Conservation (phyloP, 1,140 invertebrate species). For the Temnothorax curvispinosus region DNA sequence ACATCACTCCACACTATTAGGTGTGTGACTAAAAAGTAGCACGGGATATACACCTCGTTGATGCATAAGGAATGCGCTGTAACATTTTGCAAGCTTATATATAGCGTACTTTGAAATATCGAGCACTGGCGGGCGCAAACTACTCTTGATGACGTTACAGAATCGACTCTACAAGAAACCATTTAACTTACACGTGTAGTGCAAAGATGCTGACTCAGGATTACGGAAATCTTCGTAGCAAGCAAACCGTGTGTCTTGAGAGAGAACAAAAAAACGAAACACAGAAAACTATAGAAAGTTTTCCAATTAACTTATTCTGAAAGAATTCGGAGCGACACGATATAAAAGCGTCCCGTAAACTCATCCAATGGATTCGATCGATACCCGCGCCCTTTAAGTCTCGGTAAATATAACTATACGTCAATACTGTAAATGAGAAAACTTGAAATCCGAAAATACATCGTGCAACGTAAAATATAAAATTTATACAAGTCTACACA, state of each 20-base stretch:
- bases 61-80: slow-evolving; percentile 7
- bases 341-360: slow-evolving; percentile 17
- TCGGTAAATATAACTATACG: neutral
- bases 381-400: neutral
- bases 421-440: neutral
- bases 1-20: neutral
- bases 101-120: neutral
- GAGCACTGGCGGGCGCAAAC: neutral
- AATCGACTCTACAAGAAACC: slow-evolving; percentile 2
- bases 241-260: neutral
- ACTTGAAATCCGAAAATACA: neutral
- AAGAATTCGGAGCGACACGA: slow-evolving; percentile 23
- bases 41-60: neutral
- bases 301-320: slow-evolving; percentile 60
- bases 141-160: slow-evolving; percentile 1
- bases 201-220: slow-evolving; percentile 36
- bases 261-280: neutral
- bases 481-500: neutral
- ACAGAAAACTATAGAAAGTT: slow-evolving; percentile 35
- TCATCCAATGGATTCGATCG: slow-evolving; percentile 10
- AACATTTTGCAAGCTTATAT: slow-evolving; percentile 6
- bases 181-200: slow-evolving; percentile 34
- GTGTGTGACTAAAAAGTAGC: slow-evolving; percentile 1
- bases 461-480: neutral
- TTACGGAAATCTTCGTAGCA: slow-evolving; percentile 31